Percentiles rank a stretch among this genome's conserved stretches.
Evolutionary conservation across 2,797 vertebrate genomes (phyloP).

Genomic region (Echeneis naucrates): DNA sequence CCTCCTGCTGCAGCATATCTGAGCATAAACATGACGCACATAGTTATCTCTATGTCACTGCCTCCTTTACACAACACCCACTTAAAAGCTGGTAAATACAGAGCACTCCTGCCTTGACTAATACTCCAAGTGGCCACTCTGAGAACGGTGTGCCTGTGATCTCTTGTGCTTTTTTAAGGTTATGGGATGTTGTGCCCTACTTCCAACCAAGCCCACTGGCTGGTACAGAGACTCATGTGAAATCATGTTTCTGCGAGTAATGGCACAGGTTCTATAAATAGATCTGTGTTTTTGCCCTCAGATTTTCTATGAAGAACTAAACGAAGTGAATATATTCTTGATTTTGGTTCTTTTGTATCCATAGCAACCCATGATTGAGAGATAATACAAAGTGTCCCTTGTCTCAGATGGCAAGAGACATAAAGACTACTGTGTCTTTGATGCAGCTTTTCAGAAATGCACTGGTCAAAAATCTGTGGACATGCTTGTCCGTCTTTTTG

Average conservation of each 20-base stretch:
- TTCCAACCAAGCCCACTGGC: constrained; percentile 34
- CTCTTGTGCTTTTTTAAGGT: constrained; percentile 39
- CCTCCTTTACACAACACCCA: constrained; percentile 69
- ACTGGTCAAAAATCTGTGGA: constrained; percentile 27
- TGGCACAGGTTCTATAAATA: constrained; percentile 61
- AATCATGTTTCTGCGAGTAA: constrained; percentile 50
- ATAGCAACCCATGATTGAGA: constrained; percentile 72
- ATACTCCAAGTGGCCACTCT: constrained; percentile 39
- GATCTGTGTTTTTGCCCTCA: constrained; percentile 45
- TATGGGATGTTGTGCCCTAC: constrained; percentile 44
- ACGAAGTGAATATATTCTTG: constrained; percentile 52
- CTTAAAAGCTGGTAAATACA: constrained; percentile 70
- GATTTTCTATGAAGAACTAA: constrained; percentile 62
- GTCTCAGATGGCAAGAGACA: constrained; percentile 53
- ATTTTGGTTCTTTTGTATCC: constrained; percentile 54
- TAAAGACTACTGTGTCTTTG: constrained; percentile 47
- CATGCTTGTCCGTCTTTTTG: constrained; percentile 9
- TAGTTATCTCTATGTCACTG: constrained; percentile 68
- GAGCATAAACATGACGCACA: constrained; percentile 59
- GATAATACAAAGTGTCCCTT: constrained; percentile 55
- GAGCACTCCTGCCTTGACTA: constrained; percentile 42
- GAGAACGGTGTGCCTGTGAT: constrained; percentile 46
- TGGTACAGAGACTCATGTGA: constrained; percentile 26
- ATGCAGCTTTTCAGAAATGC: constrained; percentile 36
- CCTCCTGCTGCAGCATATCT: constrained; percentile 41